Base-by-base conservation (phyloP, 2,797 vertebrate genomes). In the Silurus aristotelis region DNA sequence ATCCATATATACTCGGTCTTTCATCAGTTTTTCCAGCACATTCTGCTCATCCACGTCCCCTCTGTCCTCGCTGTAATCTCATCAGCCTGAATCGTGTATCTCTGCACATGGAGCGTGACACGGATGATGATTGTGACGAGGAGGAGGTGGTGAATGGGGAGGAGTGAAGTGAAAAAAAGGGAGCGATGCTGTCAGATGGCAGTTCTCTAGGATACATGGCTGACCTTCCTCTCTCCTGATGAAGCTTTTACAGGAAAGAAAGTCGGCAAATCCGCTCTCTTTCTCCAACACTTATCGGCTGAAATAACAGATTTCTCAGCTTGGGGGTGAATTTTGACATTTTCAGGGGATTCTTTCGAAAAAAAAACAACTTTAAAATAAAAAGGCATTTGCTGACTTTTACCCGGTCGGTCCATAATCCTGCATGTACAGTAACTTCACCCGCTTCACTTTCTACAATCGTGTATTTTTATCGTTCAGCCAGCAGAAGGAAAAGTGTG, bases 21-120 rank as follows among this genome's bases (percentile, higher is more conserved):
- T 73, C 63, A 63, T 85, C 82, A 55, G 60, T 80, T 86, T 83
- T 84, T 71, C 80, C 70, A 60, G 2, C 27, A 67, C 12, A n/a
- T 61, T 58, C 56, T 31, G 70, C 64, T 84, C 71, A n/a, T 68
- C 38, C 52, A 25, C 84, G 66, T 61, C 61, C 70, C 27, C 68
- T 80, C 31, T 73, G 48, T 77, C 68, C 83, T 71, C 52, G 71
- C 73, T 52, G 80, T 89, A 89, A 89, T 90, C 86, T 87, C 86
- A 80, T 84, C 83, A 52, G 72, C 43, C 60, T 67, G 85, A 85
- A 89, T 83, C 64, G 84, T 25, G 79, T 90, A 90, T 87, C 89
- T 85, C 84, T 83, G 63, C 82, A 89, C 73, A 75, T 25, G 31
- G 67, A 85, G 79, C 73, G 76, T 87, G 83, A 87, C 80, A 27